These are phyloP conservation scores for Cryptomyrus ogoouensis DNA, from an alignment of 2,113 vertebrate genomes.

Conservation along the genomic window DNA sequence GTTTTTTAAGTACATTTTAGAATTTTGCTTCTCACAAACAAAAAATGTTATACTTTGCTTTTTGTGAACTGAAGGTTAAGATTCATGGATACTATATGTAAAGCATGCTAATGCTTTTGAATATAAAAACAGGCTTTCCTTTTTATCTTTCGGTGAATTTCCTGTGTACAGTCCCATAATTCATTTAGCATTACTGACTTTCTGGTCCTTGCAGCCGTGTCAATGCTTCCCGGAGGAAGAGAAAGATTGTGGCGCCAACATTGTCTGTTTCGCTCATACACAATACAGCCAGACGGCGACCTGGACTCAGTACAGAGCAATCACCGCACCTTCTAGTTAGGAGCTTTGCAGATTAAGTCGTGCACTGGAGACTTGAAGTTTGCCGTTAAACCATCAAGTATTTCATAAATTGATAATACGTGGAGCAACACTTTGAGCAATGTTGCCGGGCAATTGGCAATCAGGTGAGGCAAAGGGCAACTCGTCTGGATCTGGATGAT, in stretches of 20 bases:
- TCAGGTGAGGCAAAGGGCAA: neutral
- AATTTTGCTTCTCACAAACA: neutral
- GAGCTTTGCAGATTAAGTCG: neutral
- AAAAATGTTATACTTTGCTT: neutral
- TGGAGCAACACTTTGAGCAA: neutral
- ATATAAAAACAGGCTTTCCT: neutral
- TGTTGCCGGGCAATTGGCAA: neutral
- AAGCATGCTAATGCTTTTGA: neutral
- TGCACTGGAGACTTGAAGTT: neutral
- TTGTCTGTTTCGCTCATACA: neutral
- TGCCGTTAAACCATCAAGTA: neutral
- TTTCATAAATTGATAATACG: neutral
- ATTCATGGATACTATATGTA: neutral
- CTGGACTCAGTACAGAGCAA: neutral
- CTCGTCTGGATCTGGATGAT: neutral
- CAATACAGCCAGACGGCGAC: neutral
- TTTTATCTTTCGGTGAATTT: neutral
- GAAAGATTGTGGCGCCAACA: neutral
- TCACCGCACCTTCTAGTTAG: neutral
- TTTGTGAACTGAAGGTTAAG: neutral
- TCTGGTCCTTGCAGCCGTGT: neutral
- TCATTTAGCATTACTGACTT: neutral
- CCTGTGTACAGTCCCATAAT: neutral
- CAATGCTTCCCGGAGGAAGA: neutral
- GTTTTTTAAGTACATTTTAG: neutral